phyloP scores from a whole-genome alignment of 2,113 vertebrate species.

The Tachysurus vachellii region DNA sequence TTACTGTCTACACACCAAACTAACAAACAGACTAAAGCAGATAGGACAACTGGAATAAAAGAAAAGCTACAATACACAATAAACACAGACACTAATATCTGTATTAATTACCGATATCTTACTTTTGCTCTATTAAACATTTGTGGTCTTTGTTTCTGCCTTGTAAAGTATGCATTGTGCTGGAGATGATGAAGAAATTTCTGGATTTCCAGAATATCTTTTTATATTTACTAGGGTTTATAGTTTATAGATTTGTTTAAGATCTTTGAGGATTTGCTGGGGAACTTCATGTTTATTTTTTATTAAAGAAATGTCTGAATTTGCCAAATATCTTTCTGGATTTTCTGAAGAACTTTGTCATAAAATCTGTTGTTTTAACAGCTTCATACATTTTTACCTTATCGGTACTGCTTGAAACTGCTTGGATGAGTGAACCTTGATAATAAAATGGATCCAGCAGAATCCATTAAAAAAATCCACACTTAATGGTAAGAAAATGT shows the following conservation, averaged over 20 bases:
- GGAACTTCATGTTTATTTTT: not conserved
- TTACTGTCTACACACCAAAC: conserved; percentile 1
- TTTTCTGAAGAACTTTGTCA: not conserved
- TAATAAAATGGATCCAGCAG: no score
- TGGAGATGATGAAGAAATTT: not conserved
- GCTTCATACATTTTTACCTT: no score
- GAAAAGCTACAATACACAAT: not conserved
- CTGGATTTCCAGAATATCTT: not conserved
- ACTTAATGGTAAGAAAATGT: no score
- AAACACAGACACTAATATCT: not conserved
- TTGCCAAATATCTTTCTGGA: not conserved
- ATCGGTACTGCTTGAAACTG: no score
- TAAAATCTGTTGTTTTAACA: no score
- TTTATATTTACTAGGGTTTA: not conserved
- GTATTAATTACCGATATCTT: not conserved
- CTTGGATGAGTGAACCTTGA: no score
- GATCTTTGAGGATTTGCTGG: not conserved
- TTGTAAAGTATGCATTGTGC: not conserved
- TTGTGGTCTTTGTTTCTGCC: no score
- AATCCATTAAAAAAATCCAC: no score
- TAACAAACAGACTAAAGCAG: not conserved
- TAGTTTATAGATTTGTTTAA: no score
- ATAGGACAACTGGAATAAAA: not conserved
- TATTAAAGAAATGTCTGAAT: not conserved
- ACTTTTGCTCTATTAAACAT: no score